A percentile compares a stretch with the other conserved stretches of the same genome.
These are phyloP conservation scores for Polyploca ridens DNA, from an alignment of 2,888 invertebrate genomes.

Conservation along the genomic window DNA sequence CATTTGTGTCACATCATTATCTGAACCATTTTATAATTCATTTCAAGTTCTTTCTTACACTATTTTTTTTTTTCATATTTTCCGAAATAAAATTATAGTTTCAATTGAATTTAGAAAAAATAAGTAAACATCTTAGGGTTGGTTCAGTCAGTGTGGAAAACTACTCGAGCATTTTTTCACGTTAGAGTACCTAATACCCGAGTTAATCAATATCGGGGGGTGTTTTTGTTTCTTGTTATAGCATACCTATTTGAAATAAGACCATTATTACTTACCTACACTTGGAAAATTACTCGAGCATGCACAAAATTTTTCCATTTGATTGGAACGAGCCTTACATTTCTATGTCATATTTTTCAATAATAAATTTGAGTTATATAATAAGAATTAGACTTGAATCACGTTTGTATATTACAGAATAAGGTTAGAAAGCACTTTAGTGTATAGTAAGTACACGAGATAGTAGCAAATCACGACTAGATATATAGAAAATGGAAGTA, in stretches of 20 bases:
- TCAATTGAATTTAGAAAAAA: no score
- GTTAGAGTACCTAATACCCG: no score
- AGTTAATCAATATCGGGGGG: no score
- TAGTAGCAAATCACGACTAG: background rate
- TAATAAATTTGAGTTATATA: background rate
- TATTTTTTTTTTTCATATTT: background rate
- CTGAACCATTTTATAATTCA: background rate
- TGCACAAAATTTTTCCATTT: no score
- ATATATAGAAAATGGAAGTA: background rate
- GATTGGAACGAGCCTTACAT: background rate
- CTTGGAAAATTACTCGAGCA: no score
- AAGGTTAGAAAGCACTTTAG: background rate
- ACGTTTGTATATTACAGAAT: background rate
- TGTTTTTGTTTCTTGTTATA: no score
- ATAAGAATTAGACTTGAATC: background rate
- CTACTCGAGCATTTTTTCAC: no score
- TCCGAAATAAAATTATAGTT: no score
- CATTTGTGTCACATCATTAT: background rate
- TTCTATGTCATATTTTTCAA: background rate
- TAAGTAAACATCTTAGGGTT: no score
- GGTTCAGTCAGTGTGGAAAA: no score
- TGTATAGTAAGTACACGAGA: background rate
- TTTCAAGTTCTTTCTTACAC: slow-evolving; percentile 1
- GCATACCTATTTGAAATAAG: no score
- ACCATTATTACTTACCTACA: no score